Evolutionary conservation across 1,140 invertebrate species (phyloP), one percentile per base, ranked within the genome.

Genomic region (Drosophila pandora): DNA sequence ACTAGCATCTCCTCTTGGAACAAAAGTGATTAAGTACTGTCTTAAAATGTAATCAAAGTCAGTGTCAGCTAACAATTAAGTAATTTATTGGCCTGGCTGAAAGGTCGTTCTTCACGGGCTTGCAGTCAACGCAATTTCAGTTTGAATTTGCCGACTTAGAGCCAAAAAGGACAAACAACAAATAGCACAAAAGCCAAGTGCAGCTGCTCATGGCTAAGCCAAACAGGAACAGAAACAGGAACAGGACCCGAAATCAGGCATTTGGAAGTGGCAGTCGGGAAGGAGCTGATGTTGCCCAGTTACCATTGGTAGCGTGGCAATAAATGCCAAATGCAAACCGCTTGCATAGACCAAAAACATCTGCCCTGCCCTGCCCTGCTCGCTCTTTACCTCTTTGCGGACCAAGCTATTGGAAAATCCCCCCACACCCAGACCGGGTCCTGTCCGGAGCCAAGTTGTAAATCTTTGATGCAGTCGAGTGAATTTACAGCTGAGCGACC

Each of bases 401-500:
- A 12, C 62, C 61, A 76, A 68, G 72, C 61, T 75, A 76, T 76
- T 76, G 72, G 72, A 76, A 75, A 70, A 68, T 69, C 52, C 65
- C 30, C 39, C 6, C 34, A 3, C 7, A 2, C 8, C 28, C 17
- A 13, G 23, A 17, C 43, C 49, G 52, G 34, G 10, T 69, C 63
- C 49, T 9, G 25, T 69, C 39, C 67, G 57, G 64, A 22, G 43
- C 17, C 63, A 55, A 76, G 73, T 45, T 76, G 72, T 76, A 76
- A 76, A 76, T 76, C 73, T 76, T 76, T 60, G 73, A 76, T 75
- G 62, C 73, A 76, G 70, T 67, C 71, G 72, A 76, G 56, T 76
- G 73, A 76, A 76, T 76, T 76, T 76, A 76, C 72, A 76, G 73
- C 64, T 76, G 73, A 75, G 73, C 73, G 73, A 62, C 73, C 73